Percentiles rank a stretch among this genome's conserved stretches.
Evolutionary conservation across 2,113 vertebrate species (phyloP).

Genomic region (Paratilapia polleni): DNA sequence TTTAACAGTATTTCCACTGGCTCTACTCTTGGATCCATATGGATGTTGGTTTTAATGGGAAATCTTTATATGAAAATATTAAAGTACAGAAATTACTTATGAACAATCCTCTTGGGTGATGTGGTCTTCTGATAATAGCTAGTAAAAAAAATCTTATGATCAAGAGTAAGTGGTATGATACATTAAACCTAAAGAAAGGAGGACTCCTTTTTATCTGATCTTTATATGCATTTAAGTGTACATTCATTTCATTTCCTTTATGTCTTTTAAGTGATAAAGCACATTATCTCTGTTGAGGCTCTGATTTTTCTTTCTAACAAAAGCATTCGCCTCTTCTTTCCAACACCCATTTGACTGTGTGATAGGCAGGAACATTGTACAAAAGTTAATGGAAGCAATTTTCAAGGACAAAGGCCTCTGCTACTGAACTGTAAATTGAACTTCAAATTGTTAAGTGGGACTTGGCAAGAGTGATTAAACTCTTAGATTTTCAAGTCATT

Average conservation of each 20-base stretch:
- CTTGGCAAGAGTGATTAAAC: slow-evolving; percentile 60
- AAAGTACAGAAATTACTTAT: background rate
- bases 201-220: slow-evolving; percentile 8
- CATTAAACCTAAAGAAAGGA: background rate
- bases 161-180: background rate
- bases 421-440: slow-evolving; percentile 64
- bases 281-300: slow-evolving; percentile 33
- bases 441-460: slow-evolving; percentile 58
- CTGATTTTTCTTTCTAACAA: slow-evolving; percentile 48
- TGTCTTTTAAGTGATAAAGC: slow-evolving; percentile 21
- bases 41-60: slow-evolving; percentile 1
- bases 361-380: slow-evolving; percentile 49
- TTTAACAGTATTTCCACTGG: background rate
- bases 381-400: slow-evolving; percentile 72
- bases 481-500: slow-evolving; percentile 58
- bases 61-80: background rate
- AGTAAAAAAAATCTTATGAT: background rate
- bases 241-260: slow-evolving; percentile 1
- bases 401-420: slow-evolving; percentile 65
- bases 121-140: background rate
- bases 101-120: background rate
- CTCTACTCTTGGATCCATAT: background rate
- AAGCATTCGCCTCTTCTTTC: slow-evolving; percentile 43
- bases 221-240: slow-evolving; percentile 9
- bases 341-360: slow-evolving; percentile 42